Evolutionary conservation across 2,888 invertebrate species (phyloP).

Genomic region (Leucoptera coffeella): DNA sequence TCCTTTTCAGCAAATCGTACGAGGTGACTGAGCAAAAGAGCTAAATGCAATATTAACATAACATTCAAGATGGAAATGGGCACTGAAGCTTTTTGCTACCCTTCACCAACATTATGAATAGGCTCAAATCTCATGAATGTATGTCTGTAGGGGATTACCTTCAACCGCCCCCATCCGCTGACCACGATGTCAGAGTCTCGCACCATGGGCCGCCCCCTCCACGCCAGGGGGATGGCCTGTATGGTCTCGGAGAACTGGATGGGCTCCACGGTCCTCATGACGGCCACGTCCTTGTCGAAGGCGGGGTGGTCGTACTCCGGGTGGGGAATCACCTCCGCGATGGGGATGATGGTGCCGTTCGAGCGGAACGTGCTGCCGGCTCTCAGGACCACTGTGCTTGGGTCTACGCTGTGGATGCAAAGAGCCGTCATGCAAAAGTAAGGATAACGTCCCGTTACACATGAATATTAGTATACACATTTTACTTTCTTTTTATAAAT

Average conservation of each 20-base stretch:
- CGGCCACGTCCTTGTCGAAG: constrained; percentile 36
- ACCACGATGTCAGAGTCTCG: constrained; percentile 18
- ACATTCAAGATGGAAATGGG: too few species aligned
- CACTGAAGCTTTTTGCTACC: too few species aligned
- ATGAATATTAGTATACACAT: too few species aligned
- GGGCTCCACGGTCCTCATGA: constrained; percentile 26
- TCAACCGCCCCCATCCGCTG: constrained; percentile 34
- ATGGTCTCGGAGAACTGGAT: constrained; percentile 22
- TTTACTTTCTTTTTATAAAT: too few species aligned
- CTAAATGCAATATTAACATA: too few species aligned
- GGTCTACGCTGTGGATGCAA: constrained; percentile 25
- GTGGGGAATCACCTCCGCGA: constrained; percentile 27
- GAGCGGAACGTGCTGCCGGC: constrained; percentile 35
- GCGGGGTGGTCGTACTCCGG: constrained; percentile 25
- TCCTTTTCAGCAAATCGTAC: too few species aligned
- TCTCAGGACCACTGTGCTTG: constrained; percentile 26
- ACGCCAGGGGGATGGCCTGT: constrained; percentile 19
- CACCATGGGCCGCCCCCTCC: constrained; percentile 10
- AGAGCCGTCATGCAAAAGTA: too few species aligned
- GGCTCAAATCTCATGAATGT: too few species aligned
- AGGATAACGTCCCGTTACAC: too few species aligned
- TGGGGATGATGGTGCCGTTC: constrained; percentile 33
- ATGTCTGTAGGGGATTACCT: too few species aligned
- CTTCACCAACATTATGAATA: too few species aligned
- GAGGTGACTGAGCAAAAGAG: too few species aligned